phyloP scores from a whole-genome alignment of 2,113 vertebrate genomes.

The Sterrhoptilus dennistouni region DNA sequence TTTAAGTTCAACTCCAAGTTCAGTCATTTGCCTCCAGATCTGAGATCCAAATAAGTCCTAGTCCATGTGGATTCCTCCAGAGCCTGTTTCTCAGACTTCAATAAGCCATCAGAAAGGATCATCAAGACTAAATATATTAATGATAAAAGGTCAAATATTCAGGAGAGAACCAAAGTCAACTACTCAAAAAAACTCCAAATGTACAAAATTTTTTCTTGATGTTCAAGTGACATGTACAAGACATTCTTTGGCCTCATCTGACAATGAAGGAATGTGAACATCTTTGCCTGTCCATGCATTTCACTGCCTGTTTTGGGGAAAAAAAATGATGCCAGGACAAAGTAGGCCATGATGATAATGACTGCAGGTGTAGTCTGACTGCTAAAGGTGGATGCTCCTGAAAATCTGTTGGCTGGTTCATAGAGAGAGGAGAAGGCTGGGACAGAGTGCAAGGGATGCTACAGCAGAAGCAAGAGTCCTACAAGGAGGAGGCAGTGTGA shows the following conservation, averaged over 20 bases:
- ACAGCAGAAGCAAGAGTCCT: background rate
- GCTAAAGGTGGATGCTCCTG: background rate
- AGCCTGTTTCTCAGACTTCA: background rate
- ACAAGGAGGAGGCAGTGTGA: background rate
- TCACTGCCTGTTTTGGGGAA: background rate
- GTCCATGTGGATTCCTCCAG: background rate
- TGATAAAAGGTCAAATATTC: background rate
- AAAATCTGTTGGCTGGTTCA: background rate
- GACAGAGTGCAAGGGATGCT: background rate
- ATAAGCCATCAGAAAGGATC: background rate
- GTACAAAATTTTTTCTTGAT: background rate
- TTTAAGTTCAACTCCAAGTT: background rate
- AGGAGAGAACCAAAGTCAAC: background rate
- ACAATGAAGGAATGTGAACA: background rate
- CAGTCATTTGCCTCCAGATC: background rate
- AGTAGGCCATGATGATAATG: accelerated
- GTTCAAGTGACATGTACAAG: background rate
- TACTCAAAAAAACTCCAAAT: background rate
- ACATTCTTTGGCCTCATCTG: background rate
- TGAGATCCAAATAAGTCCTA: background rate
- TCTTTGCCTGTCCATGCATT: background rate
- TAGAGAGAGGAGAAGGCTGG: background rate
- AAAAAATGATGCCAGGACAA: background rate
- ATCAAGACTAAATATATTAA: background rate
- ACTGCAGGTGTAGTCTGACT: background rate